These are phyloP conservation scores for Amphiura filiformis DNA, from an alignment of 35 echinoderm and acorn worm genomes.

Conservation along the genomic window DNA sequence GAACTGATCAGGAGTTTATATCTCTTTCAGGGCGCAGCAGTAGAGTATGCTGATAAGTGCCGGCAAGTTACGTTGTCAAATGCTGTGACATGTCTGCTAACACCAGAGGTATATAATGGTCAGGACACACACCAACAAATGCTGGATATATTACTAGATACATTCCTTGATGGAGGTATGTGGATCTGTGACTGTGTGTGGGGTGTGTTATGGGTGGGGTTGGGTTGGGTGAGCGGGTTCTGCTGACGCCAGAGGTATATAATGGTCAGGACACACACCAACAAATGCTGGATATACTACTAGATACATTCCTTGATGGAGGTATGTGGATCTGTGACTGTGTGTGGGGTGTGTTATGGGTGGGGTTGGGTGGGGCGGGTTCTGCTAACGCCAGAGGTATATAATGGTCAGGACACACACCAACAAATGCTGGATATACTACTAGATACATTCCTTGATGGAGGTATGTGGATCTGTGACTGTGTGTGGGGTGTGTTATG, in stretches of 20 bases:
- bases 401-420: conserved; percentile 59
- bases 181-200: too few relatives aligned
- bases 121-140: conserved; percentile 69
- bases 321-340: conserved; percentile 26
- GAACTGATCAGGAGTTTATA: too few relatives aligned
- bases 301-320: conserved; percentile 29
- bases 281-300: conserved; percentile 63
- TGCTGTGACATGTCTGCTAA: conserved; percentile 49
- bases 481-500: neutral
- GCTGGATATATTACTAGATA: conserved; percentile 52
- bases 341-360: too few relatives aligned
- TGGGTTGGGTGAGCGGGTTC: neutral
- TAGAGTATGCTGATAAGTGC: conserved; percentile 51
- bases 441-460: conserved; percentile 26
- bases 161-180: conserved; percentile 41
- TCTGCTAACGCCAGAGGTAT: conserved; percentile 1
- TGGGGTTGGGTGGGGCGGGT: too few relatives aligned
- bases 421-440: conserved; percentile 65
- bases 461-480: conserved; percentile 14
- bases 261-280: conserved; percentile 58
- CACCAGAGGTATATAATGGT: conserved; percentile 63
- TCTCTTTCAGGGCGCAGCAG: conserved; percentile 22
- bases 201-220: too few relatives aligned
- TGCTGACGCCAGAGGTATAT: conserved; percentile 54
- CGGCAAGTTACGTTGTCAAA: conserved; percentile 50